phyloP scores from a whole-genome alignment of 2,888 invertebrate genomes.

The Tipula confusa region DNA sequence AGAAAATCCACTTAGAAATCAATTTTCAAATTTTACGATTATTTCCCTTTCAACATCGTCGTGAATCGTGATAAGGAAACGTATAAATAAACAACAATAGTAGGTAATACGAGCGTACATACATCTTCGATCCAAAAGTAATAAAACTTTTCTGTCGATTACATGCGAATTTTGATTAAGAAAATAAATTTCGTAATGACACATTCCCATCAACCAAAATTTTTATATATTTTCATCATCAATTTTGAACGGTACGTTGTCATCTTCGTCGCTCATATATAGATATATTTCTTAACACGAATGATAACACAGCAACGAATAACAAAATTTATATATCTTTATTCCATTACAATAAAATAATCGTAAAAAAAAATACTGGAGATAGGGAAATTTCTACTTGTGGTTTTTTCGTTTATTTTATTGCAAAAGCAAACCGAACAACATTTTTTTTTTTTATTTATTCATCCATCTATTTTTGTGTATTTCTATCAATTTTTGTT shows the following conservation, averaged over 20 bases:
- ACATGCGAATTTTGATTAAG: not conserved
- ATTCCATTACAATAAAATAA: conserved; percentile 25
- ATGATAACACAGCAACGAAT: not conserved
- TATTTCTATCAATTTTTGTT: not conserved
- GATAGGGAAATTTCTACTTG: not conserved
- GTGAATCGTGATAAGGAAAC: not conserved
- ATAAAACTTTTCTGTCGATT: not conserved
- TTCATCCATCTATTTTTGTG: not conserved
- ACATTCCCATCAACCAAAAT: not conserved
- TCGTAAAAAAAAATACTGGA: conserved; percentile 3
- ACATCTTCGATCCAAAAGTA: conserved; percentile 7
- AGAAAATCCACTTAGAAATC: conserved; percentile 25
- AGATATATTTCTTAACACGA: not conserved
- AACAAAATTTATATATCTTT: not conserved
- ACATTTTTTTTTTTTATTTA: not conserved
- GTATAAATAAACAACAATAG: not conserved
- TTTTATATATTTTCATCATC: not conserved
- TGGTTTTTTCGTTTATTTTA: conserved; percentile 12
- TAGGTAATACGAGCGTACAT: not conserved
- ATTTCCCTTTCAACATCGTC: not conserved
- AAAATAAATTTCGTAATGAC: not conserved
- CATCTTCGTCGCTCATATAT: not conserved
- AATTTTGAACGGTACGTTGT: not conserved
- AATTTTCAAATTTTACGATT: conserved; percentile 20
- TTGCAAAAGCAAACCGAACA: not conserved